Evolutionary conservation across 2,888 invertebrate genomes (phyloP).

Genomic region (Malthinus seriepunctatus): DNA sequence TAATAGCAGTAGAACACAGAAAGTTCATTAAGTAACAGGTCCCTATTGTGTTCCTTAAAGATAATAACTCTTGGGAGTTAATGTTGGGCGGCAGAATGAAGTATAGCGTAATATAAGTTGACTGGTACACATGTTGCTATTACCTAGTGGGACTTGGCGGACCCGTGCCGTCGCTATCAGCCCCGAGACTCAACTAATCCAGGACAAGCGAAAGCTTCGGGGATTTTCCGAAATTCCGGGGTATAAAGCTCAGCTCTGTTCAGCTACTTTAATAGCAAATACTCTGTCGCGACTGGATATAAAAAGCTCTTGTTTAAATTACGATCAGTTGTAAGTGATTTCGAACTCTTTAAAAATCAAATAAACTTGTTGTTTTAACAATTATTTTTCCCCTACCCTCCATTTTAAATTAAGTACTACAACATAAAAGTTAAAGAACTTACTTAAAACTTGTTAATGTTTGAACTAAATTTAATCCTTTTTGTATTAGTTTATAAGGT

Average conservation of each 20-base stretch:
- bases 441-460: constrained; percentile 18
- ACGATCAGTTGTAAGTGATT: constrained; percentile 38
- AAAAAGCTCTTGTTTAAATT: constrained; percentile 45
- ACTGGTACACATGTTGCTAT: constrained; percentile 47
- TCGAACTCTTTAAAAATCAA: constrained; percentile 31
- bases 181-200: constrained; percentile 48
- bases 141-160: constrained; percentile 36
- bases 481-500: no score
- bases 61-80: constrained; percentile 39
- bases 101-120: constrained; percentile 43
- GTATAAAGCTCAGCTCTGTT: constrained; percentile 45
- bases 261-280: constrained; percentile 39
- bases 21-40: constrained; percentile 28
- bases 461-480: not conserved
- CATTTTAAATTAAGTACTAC: constrained; percentile 18
- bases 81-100: constrained; percentile 38
- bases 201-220: constrained; percentile 49
- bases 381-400: constrained; percentile 8
- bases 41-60: constrained; percentile 31
- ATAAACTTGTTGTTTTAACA: constrained; percentile 28
- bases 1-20: constrained; percentile 17
- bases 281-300: constrained; percentile 45
- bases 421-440: constrained; percentile 18
- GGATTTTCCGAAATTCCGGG: constrained; percentile 52
- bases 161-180: constrained; percentile 39